Evolutionary conservation across 2,888 invertebrate genomes (phyloP), one percentile per base, ranked within the genome.

Genomic region (Phlogophora meticulosa): DNA sequence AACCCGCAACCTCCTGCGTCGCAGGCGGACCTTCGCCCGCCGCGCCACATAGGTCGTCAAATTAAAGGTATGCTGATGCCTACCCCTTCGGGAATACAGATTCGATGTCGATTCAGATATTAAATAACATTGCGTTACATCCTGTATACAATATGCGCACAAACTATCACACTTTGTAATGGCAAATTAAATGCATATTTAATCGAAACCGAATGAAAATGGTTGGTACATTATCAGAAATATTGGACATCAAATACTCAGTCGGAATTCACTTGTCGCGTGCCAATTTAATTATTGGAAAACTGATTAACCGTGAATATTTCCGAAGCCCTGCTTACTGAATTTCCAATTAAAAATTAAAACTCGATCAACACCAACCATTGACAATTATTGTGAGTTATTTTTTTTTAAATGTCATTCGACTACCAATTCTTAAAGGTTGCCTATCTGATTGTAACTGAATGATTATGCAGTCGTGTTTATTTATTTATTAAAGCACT

Each of bases 341-440:
- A 34, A 51, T 20, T 43, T 57, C 40, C 17, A 46, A 64, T 76
- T 58, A 62, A 55, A 62, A 55, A n/a, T n/a, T n/a, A n/a, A 5
- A 28, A 28, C 42, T n/a, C 71, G 38, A 64, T 53, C 40, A 66
- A 40, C 49, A 43, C 40, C n/a, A 24, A 43, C 20, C 60, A 48
- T 59, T 53, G 9, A 43, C 15, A n/a, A n/a, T n/a, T n/a, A n/a
- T n/a, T n/a, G n/a, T n/a, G n/a, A n/a, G n/a, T n/a, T n/a, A n/a
- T n/a, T 59, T 67, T 43, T 45, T 45, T 59, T 53, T 7, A 46
- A 56, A 45, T 1, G 5, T 52, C 45, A 34, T 72, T 42, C 40
- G 53, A 64, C n/a, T n/a, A 20, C 13, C 15, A 22, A 36, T 15
- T 46, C 10, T 22, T 13, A 42, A 34, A 15, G 17, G 7, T 15